Evolutionary conservation across 2,888 invertebrate genomes (phyloP), one percentile per base, ranked within the genome.

Genomic region (Ptycholaimellus sp.): DNA sequence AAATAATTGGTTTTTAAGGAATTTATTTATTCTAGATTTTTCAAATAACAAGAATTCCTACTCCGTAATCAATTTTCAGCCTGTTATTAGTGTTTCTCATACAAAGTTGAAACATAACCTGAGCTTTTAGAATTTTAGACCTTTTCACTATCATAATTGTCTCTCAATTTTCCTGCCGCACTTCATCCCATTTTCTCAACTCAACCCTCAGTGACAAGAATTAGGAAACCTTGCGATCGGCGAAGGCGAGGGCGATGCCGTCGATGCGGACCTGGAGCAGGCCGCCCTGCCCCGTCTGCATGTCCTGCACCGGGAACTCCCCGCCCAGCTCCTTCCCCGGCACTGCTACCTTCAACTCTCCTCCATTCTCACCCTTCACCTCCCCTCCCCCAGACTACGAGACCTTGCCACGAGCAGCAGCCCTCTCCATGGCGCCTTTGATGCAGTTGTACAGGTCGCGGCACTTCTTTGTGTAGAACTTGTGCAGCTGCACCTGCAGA

Each of bases 401-500:
- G 11, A 61, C 62, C 48, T 59, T 75, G 29, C 72, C 72, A 37
- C 73, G 61, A 0, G 70, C 67, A 2, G 72, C 73, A 3, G 74
- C 74, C 47, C 71, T 65, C 62, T 93, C 93, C 87, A 99, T 96
- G 13, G 93, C 80, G 51, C 87, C 81, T 63, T 99, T 96, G 54
- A 99, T 87, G 61, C 83, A 82, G 64, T 85, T 83, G 65, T 96
- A 99, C 41, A 99, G 68, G 55, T 90, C 83, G 64, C 85, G 82
- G 63, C 93, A 93, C 90, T 93, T 96, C 62, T 83, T 81, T 0
- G 96, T 93, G 59, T 90, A 90, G 64, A 93, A 96, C 66, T 93
- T 93, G 64, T 93, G 85, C 44, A 90, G 69, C 56, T 83, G 79
- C 5, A 85, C 85, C 58, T 87, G 51, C n/a, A n/a, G n/a, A n/a